phyloP scores from a whole-genome alignment of 2,113 vertebrate species.

The Carollia perspicillata region DNA sequence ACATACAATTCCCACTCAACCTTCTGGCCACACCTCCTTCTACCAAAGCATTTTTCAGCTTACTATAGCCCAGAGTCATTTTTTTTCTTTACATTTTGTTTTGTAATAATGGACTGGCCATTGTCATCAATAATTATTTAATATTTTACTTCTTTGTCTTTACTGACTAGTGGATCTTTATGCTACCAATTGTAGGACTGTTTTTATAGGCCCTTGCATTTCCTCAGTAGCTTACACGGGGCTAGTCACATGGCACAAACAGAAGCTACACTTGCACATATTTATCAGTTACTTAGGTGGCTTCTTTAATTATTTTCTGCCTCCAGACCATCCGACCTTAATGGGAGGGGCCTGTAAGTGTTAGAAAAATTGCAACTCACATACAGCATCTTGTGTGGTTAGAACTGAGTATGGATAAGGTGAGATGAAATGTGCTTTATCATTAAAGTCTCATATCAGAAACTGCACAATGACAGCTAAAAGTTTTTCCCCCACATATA shows the following conservation, averaged over 20 bases:
- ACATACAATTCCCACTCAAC: not conserved
- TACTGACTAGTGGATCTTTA: not conserved
- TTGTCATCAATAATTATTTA: not conserved
- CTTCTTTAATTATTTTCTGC: slow-evolving; percentile 34
- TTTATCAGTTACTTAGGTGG: not conserved
- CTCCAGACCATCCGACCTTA: slow-evolving; percentile 25
- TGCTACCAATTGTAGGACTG: not conserved
- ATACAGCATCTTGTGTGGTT: slow-evolving; percentile 45
- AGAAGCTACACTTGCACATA: not conserved
- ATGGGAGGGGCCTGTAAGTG: not conserved
- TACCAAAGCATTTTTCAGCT: not conserved
- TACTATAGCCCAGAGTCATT: not conserved
- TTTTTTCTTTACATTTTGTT: not conserved
- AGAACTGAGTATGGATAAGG: slow-evolving; percentile 66
- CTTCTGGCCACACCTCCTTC: not conserved
- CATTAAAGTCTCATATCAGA: slow-evolving; percentile 77
- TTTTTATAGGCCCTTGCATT: not conserved
- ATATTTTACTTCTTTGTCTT: not conserved
- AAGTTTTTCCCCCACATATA: slow-evolving; percentile 63
- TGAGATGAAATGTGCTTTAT: slow-evolving; percentile 71
- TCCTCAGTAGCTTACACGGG: not conserved
- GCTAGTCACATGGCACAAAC: not conserved
- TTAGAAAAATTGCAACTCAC: not conserved
- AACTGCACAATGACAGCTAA: slow-evolving; percentile 77
- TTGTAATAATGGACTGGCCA: not conserved